A percentile compares a stretch with the other conserved stretches of the same genome.
phyloP scores from a whole-genome alignment of 2,113 vertebrate genomes.

The Cairina moschata region DNA sequence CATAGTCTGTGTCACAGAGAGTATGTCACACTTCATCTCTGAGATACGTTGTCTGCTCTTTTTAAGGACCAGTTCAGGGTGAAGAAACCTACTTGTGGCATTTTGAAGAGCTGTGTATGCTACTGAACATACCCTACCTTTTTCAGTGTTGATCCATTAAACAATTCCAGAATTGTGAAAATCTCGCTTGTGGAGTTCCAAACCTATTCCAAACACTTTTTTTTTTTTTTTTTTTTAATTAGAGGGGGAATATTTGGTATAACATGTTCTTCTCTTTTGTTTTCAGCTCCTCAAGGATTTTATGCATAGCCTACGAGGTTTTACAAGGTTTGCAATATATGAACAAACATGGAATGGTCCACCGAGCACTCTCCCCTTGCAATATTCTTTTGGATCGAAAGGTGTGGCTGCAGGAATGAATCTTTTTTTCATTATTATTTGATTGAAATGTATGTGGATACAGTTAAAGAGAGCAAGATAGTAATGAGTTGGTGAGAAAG shows the following conservation, averaged over 20 bases:
- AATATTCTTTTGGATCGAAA: slow-evolving; percentile 92
- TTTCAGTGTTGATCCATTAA: neutral
- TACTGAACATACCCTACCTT: neutral
- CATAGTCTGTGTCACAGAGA: neutral
- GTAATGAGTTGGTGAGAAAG: neutral
- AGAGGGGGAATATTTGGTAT: neutral
- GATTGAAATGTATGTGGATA: neutral
- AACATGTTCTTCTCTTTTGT: neutral
- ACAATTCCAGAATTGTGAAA: neutral
- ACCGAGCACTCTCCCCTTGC: slow-evolving; percentile 88
- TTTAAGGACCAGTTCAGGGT: neutral
- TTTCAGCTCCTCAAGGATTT: slow-evolving; percentile 82
- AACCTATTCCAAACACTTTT: neutral
- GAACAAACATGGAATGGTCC: slow-evolving; percentile 93
- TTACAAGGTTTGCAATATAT: slow-evolving; percentile 93
- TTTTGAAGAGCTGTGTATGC: neutral
- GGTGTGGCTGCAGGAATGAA: slow-evolving; percentile 74
- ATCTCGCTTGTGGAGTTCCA: neutral
- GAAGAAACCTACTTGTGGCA: neutral
- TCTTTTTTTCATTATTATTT: neutral
- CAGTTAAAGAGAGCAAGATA: neutral
- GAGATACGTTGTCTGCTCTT: neutral
- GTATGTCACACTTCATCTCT: neutral
- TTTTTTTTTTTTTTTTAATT: neutral
- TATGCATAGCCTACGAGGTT: slow-evolving; percentile 89